Conservation (phyloP, 2,888 invertebrate genomes). For the Clitarchus hookeri region DNA sequence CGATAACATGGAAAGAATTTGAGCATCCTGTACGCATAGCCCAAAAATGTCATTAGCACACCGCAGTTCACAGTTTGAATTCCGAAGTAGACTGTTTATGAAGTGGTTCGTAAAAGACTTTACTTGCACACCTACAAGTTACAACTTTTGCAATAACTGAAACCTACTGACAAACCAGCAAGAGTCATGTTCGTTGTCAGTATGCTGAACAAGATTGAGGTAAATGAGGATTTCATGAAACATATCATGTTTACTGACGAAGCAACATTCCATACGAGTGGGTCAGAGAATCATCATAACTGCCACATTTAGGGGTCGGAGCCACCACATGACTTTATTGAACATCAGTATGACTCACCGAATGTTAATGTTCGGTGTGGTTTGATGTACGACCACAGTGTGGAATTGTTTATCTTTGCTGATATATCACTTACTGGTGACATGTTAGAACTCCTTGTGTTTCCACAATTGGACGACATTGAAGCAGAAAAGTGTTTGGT, state of each 20-base stretch:
- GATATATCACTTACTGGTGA: neutral
- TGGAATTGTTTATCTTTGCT: neutral
- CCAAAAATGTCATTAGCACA: neutral
- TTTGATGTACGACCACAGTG: neutral
- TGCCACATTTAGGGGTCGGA: conserved; percentile 3
- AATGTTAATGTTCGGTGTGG: neutral
- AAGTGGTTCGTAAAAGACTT: conserved; percentile 5
- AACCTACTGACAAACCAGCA: neutral
- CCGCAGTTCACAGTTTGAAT: neutral
- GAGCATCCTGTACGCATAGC: neutral
- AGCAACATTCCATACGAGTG: neutral
- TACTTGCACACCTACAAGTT: neutral
- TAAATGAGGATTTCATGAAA: neutral
- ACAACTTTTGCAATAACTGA: conserved; percentile 2
- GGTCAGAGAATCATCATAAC: neutral
- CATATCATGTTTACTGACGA: neutral
- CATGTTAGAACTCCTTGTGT: neutral
- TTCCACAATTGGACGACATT: neutral
- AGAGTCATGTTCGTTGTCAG: neutral
- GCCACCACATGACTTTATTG: neutral
- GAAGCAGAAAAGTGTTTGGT: neutral
- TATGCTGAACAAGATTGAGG: conserved; percentile 21
- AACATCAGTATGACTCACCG: neutral
- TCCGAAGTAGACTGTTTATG: neutral
- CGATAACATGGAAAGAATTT: neutral